Conservation (phyloP, 2,797 vertebrate genomes). For the Lithobates pipiens region DNA sequence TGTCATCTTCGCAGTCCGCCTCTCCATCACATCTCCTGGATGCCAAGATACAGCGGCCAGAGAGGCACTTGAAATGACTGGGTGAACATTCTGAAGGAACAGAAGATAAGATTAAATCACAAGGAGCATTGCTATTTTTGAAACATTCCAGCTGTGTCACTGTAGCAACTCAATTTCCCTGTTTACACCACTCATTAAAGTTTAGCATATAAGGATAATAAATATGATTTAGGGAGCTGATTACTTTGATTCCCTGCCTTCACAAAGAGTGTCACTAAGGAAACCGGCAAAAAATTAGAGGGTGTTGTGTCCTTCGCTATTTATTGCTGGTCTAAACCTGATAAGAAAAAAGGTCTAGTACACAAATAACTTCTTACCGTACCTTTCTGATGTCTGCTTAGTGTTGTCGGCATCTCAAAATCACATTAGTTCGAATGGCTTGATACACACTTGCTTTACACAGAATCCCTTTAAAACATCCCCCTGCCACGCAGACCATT, state of each 20-base stretch:
- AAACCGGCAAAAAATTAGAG: neutral
- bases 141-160: neutral
- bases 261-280: neutral
- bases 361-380: neutral
- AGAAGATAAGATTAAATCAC: neutral
- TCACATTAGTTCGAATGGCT: neutral
- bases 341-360: neutral
- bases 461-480: neutral
- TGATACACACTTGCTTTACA: neutral
- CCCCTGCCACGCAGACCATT: neutral
- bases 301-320: neutral
- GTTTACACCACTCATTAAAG: neutral
- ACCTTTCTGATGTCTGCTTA: neutral
- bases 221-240: neutral
- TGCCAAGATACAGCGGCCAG: conserved; percentile 88
- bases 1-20: conserved; percentile 91
- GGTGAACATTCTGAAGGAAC: conserved; percentile 88
- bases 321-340: neutral
- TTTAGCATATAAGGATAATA: neutral
- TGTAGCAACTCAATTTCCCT: neutral
- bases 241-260: neutral
- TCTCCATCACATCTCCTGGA: conserved; percentile 91
- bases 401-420: neutral
- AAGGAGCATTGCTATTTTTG: neutral
- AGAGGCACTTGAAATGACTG: conserved; percentile 92